Conservation (phyloP, 2,113 vertebrate genomes). For the Morphnarchus princeps region DNA sequence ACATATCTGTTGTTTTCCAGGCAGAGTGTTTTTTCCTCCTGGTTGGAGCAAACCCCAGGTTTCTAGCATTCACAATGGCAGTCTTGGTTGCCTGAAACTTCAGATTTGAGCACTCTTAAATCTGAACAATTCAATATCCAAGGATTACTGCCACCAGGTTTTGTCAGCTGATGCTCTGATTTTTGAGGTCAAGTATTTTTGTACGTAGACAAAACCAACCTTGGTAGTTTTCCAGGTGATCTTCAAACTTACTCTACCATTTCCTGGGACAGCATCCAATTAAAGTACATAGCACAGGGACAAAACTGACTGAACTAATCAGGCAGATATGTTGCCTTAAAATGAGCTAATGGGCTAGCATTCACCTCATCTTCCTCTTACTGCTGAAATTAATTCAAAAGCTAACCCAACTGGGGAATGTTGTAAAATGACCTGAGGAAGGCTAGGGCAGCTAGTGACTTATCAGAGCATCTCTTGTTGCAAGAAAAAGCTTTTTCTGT, state of each 20-base stretch:
- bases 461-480: neutral
- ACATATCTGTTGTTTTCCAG: neutral
- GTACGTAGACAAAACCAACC: neutral
- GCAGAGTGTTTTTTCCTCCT: neutral
- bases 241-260: neutral
- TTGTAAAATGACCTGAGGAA: neutral
- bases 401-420: neutral
- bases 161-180: neutral
- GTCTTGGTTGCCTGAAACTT: neutral
- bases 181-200: neutral
- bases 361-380: neutral
- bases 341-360: neutral
- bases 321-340: neutral
- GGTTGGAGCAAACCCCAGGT: rapidly evolving
- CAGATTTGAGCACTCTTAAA: neutral
- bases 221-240: neutral
- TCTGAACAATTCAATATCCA: neutral
- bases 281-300: neutral
- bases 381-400: neutral
- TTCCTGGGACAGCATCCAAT: neutral
- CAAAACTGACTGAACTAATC: neutral
- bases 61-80: neutral
- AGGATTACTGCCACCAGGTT: neutral
- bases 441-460: neutral
- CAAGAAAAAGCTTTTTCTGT: neutral